Conservation (phyloP, 2,888 invertebrate genomes). For the Cacoxenus indagator region DNA sequence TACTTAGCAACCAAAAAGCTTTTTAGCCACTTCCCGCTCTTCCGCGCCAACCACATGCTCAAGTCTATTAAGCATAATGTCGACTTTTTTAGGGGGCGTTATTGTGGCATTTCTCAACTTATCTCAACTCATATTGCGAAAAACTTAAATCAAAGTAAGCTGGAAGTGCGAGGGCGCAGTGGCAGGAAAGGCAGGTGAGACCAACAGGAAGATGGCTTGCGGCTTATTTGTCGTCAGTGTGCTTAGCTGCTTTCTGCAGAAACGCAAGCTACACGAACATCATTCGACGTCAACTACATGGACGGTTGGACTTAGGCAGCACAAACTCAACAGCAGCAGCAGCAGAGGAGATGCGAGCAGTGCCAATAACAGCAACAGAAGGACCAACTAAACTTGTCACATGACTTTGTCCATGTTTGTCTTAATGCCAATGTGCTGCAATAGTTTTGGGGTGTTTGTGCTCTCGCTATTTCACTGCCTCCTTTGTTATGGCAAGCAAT, state of each 20-base stretch:
- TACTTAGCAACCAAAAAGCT: constrained; percentile 48
- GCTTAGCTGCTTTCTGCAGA: constrained; percentile 40
- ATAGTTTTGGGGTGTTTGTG: constrained; percentile 49
- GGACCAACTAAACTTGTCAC: constrained; percentile 45
- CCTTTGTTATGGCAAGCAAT: constrained; percentile 25
- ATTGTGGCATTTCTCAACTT: neutral
- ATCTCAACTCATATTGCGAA: neutral
- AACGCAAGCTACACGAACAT: constrained; percentile 14
- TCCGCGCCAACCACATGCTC: neutral
- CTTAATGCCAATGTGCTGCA: constrained; percentile 62
- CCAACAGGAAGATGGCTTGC: constrained; percentile 12
- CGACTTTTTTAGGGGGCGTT: neutral
- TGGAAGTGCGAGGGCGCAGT: neutral
- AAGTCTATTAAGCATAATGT: neutral
- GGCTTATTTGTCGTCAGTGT: constrained; percentile 31
- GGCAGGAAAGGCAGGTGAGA: neutral
- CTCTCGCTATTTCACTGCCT: constrained; percentile 24
- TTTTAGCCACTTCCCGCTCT: constrained; percentile 27
- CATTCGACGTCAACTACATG: too few relatives aligned
- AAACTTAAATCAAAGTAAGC: too few relatives aligned
- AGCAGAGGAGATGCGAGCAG: neutral
- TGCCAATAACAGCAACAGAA: neutral
- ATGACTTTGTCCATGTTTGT: constrained; percentile 46
- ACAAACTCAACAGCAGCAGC: constrained; percentile 21
- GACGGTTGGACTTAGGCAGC: too few relatives aligned